phyloP scores from a whole-genome alignment of 2,113 vertebrate species.

The Pygoscelis adeliae region DNA sequence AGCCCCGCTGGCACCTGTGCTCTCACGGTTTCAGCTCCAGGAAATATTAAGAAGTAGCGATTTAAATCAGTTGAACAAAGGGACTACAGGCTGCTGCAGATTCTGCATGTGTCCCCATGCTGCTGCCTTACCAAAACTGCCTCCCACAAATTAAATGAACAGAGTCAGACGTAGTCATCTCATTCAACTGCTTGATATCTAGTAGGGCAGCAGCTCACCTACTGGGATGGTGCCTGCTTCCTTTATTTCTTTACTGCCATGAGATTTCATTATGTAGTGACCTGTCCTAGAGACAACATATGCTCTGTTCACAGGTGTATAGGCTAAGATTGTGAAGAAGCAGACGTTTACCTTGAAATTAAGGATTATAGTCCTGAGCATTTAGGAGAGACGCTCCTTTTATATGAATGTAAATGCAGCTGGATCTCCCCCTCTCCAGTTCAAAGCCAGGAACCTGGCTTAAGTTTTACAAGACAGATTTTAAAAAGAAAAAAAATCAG shows the following conservation, averaged over 20 bases:
- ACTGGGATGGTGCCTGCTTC: background rate
- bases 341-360: background rate
- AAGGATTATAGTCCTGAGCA: too few species aligned
- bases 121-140: background rate
- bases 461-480: background rate
- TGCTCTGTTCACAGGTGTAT: background rate
- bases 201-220: background rate
- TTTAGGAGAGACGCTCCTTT: background rate
- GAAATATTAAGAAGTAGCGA: background rate
- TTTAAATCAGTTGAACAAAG: background rate
- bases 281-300: background rate
- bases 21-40: background rate
- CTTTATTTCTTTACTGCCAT: background rate
- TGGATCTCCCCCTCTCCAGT: background rate
- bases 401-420: background rate
- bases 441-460: background rate
- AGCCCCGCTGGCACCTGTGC: background rate
- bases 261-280: too few species aligned
- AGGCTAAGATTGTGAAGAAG: background rate
- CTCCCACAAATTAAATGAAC: too few species aligned
- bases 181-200: fast-evolving
- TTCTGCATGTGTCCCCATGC: fast-evolving
- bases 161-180: fast-evolving
- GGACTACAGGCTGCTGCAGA: fast-evolving
- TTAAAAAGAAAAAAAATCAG: background rate